Evolutionary conservation across 2,113 vertebrate genomes (phyloP).

Genomic region (Ictalurus punctatus): DNA sequence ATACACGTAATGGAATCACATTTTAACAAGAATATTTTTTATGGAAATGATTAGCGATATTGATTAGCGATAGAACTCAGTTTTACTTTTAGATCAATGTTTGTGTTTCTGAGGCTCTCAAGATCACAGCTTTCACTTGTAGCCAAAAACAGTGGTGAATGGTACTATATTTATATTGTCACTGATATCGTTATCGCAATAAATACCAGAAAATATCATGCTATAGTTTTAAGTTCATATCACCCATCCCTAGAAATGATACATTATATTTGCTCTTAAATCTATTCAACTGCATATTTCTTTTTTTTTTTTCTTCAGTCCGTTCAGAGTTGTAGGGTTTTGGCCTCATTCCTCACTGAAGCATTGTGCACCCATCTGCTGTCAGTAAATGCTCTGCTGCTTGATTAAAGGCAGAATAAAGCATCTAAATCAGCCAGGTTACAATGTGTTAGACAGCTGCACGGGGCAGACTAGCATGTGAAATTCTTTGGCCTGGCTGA

Average conservation of each 20-base stretch:
- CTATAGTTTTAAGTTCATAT: too few relatives aligned
- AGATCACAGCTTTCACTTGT: too few relatives aligned
- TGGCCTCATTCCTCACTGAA: not conserved
- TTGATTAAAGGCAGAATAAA: conserved; percentile 53
- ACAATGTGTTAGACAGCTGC: conserved; percentile 48
- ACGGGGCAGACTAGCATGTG: not conserved
- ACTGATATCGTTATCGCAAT: too few relatives aligned
- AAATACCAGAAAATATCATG: too few relatives aligned
- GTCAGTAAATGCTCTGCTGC: conserved; percentile 32
- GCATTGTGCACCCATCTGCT: conserved; percentile 20
- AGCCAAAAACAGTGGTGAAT: too few relatives aligned
- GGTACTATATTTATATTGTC: too few relatives aligned
- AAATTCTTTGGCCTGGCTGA: conserved; percentile 17
- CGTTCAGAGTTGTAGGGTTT: not conserved
- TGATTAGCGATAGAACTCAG: too few relatives aligned
- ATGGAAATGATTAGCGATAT: not conserved
- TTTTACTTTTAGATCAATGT: too few relatives aligned
- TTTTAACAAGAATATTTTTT: not conserved
- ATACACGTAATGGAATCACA: not conserved
- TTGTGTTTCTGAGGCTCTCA: too few relatives aligned
- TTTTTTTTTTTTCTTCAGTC: not conserved
- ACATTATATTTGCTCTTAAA: not conserved
- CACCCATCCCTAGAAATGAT: not conserved
- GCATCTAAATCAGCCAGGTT: conserved; percentile 35
- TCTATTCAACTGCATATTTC: not conserved